Conservation (phyloP, 2,888 invertebrate species). For the Agrotis exclamationis region DNA sequence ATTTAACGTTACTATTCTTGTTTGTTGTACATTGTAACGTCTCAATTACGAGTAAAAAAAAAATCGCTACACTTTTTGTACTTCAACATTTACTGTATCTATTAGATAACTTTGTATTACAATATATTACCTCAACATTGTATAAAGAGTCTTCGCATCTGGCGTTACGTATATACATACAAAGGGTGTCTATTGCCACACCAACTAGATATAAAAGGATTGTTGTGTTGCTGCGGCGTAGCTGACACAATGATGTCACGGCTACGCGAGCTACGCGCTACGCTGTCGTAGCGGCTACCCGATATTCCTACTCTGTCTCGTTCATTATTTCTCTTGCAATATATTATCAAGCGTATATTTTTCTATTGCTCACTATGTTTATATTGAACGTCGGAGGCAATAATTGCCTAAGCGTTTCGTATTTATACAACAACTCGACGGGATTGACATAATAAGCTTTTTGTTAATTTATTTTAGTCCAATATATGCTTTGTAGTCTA, state of each 20-base stretch:
- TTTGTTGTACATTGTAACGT: no score
- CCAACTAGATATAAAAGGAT: slow-evolving; percentile 11
- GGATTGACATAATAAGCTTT: no score
- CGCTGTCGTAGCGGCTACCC: slow-evolving; percentile 26
- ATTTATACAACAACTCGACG: no score
- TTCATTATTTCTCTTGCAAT: background rate
- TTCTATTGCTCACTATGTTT: background rate
- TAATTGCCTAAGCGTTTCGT: no score
- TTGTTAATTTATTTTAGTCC: no score
- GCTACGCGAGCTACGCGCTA: slow-evolving; percentile 19
- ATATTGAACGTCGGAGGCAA: background rate
- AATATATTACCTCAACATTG: background rate
- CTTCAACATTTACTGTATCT: background rate
- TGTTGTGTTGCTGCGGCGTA: slow-evolving; percentile 34
- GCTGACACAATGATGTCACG: slow-evolving; percentile 29
- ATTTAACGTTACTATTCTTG: no score
- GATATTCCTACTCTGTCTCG: background rate
- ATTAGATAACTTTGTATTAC: background rate
- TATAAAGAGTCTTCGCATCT: background rate
- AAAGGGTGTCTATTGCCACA: background rate
- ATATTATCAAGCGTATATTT: slow-evolving; percentile 1
- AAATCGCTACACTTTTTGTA: no score
- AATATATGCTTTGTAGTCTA: no score
- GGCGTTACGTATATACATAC: background rate
- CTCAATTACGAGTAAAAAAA: no score